These are phyloP conservation scores for Andrena dorsata DNA, from an alignment of 2,888 invertebrate species.

Conservation along the genomic window DNA sequence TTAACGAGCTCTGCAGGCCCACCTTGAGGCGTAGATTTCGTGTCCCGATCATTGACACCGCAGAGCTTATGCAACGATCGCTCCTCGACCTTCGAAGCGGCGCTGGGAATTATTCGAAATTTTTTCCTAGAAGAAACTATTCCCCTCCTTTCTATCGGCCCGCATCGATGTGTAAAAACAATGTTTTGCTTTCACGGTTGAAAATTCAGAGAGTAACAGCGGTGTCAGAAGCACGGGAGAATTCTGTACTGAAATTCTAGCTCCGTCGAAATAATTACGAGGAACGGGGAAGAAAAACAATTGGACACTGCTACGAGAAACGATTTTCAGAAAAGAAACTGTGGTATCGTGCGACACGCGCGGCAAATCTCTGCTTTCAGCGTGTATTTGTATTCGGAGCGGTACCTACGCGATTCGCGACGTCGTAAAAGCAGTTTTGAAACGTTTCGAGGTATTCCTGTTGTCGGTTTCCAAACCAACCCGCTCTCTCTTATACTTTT, in stretches of 20 bases:
- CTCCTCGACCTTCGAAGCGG: not conserved
- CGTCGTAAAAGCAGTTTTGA: constrained; percentile 63
- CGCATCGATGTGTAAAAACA: not conserved
- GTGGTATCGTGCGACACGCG: constrained; percentile 50
- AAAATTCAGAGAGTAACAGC: not conserved
- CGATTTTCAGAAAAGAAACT: constrained; percentile 24
- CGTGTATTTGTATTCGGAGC: constrained; percentile 68
- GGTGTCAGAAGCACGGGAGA: not conserved
- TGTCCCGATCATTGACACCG: constrained; percentile 13
- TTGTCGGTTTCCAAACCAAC: constrained; percentile 36
- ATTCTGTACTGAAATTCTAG: not conserved
- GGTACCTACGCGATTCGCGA: constrained; percentile 45
- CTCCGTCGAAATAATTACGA: not conserved
- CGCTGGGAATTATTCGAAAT: too few relatives aligned
- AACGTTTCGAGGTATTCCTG: constrained; percentile 46
- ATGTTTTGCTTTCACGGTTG: not conserved
- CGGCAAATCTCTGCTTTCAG: constrained; percentile 51
- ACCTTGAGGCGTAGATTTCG: not conserved
- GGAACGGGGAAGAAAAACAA: not conserved
- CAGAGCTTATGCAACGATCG: constrained; percentile 12
- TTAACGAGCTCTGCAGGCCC: not conserved
- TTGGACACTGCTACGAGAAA: not conserved
- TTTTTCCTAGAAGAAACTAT: too few relatives aligned
- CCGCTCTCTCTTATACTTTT: constrained; percentile 21
- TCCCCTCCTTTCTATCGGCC: too few relatives aligned